These are phyloP conservation scores for Catharus fuscescens DNA, from an alignment of 2,113 vertebrate genomes.

Conservation along the genomic window DNA sequence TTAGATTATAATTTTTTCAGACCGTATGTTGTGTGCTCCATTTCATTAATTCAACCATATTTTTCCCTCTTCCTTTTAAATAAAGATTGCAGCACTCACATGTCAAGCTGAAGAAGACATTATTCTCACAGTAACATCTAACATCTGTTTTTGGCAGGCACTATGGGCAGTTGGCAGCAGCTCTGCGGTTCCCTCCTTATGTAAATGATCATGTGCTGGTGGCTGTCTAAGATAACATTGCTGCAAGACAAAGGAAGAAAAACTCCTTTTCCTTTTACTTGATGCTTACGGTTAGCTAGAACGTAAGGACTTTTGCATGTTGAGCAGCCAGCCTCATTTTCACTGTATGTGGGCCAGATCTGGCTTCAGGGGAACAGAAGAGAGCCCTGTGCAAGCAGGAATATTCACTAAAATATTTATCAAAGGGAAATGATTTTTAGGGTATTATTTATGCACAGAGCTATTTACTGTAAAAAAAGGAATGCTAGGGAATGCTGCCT, in stretches of 20 bases:
- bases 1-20: neutral
- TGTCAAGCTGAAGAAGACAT: slow-evolving; percentile 53
- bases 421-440: slow-evolving; percentile 37
- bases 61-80: slow-evolving; percentile 58
- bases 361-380: slow-evolving; percentile 48
- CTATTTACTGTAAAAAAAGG: slow-evolving; percentile 23
- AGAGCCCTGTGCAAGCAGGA: slow-evolving; percentile 11
- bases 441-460: slow-evolving; percentile 12
- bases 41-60: slow-evolving; percentile 39
- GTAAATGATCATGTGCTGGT: slow-evolving; percentile 63
- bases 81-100: slow-evolving; percentile 48
- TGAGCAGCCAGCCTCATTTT: slow-evolving; percentile 43
- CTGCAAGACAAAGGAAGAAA: slow-evolving; percentile 56
- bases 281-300: slow-evolving; percentile 11
- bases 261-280: slow-evolving; percentile 52
- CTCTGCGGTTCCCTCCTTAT: slow-evolving; percentile 52
- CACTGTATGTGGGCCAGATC: slow-evolving; percentile 58
- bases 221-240: slow-evolving; percentile 46
- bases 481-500: neutral
- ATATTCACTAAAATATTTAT: slow-evolving; percentile 60
- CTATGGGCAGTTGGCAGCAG: slow-evolving; percentile 64
- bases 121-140: slow-evolving; percentile 64
- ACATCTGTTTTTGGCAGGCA: slow-evolving; percentile 69
- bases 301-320: slow-evolving; percentile 39
- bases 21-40: neutral